Evolutionary conservation across 1,140 invertebrate genomes (phyloP).

Genomic region (Eriosoma lanigerum): DNA sequence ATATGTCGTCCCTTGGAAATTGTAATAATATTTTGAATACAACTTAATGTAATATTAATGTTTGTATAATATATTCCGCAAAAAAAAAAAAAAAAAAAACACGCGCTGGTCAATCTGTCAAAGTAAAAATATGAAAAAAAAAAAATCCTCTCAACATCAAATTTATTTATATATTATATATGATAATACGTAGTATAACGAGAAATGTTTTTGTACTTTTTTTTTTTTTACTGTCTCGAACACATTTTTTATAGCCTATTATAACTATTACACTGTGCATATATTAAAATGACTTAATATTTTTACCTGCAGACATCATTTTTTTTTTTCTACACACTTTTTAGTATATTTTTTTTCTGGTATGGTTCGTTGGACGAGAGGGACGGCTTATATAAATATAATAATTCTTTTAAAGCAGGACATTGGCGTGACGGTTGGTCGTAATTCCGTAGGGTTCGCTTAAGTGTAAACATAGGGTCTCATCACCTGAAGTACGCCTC

Average conservation of each 20-base stretch:
- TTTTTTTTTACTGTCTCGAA: neutral
- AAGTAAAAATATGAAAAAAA: neutral
- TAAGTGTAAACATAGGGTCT: constrained; percentile 36
- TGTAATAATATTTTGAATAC: neutral
- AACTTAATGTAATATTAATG: constrained; percentile 3
- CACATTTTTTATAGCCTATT: constrained; percentile 13
- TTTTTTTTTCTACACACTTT: too few relatives aligned
- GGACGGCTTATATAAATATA: constrained; percentile 20
- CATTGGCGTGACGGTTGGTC: constrained; percentile 31
- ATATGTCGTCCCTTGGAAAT: neutral
- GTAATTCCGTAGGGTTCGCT: constrained; percentile 7
- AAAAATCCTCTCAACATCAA: neutral
- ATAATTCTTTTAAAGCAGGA: constrained; percentile 11
- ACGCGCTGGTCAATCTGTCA: neutral
- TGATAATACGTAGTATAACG: too few relatives aligned
- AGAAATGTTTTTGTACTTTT: neutral
- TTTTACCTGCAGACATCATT: neutral
- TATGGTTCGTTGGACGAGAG: neutral
- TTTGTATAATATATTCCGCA: neutral
- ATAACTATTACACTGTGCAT: constrained; percentile 2
- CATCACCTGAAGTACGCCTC: constrained; percentile 16
- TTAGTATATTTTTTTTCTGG: neutral
- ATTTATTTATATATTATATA: neutral
- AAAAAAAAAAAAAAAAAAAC: neutral
- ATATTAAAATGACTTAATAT: constrained; percentile 28